A percentile compares a stretch with the other conserved stretches of the same genome.
Conservation (phyloP, 2,888 invertebrate genomes). For the Rambutsinella grinnellia region DNA sequence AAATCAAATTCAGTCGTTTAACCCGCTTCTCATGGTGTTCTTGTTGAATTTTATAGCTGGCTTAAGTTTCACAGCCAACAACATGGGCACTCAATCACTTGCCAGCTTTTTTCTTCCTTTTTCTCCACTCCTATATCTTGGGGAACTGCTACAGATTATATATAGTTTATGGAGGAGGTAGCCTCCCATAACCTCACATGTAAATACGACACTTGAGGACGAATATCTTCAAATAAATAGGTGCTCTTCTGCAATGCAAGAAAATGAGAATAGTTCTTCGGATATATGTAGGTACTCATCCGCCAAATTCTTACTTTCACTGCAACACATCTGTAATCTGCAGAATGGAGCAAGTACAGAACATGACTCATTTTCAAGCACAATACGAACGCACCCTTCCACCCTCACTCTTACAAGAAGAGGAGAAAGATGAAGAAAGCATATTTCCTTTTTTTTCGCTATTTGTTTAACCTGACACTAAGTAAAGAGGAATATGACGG, state of each 20-base stretch:
- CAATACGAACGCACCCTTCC: too few relatives aligned
- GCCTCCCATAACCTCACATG: too few relatives aligned
- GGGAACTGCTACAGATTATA: too few relatives aligned
- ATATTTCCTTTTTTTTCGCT: conserved; percentile 29
- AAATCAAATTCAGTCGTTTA: conserved; percentile 58
- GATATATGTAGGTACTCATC: neutral
- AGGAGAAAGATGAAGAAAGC: conserved; percentile 8
- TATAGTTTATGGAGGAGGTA: too few relatives aligned
- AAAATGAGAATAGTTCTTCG: neutral
- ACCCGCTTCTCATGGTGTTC: conserved; percentile 53
- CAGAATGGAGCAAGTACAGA: too few relatives aligned
- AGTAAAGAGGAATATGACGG: conserved; percentile 49
- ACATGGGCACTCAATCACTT: conserved; percentile 56
- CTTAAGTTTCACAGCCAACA: conserved; percentile 56
- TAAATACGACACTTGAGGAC: too few relatives aligned
- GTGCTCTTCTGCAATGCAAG: neutral
- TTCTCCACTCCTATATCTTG: neutral
- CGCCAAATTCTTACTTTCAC: neutral
- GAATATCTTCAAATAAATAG: neutral
- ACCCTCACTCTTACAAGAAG: too few relatives aligned
- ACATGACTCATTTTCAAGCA: too few relatives aligned
- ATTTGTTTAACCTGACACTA: conserved; percentile 52
- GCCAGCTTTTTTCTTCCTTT: conserved; percentile 36
- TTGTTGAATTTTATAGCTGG: conserved; percentile 57
- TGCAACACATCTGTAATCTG: conserved; percentile 25